Base-by-base conservation (phyloP, 2,888 invertebrate species). In the Iphiclides podalirius region DNA sequence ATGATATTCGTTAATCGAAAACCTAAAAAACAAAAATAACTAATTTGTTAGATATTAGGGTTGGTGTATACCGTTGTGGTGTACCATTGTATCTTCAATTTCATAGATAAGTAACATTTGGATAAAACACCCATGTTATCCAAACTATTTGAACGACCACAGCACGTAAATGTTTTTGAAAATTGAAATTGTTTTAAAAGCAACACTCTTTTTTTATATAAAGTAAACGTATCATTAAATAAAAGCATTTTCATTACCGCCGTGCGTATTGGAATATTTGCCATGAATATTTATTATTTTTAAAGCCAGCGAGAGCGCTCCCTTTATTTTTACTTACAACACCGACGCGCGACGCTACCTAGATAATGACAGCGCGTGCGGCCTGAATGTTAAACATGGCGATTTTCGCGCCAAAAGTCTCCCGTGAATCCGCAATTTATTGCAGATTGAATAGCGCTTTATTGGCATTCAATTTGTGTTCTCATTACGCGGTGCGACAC, bases 351-450 rank as follows among this genome's bases (percentile, higher is more conserved):
- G n/a, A n/a, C 39, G 20, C 3, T 20, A 12, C 37, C 11, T 37
- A 13, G 61, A 53, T 57, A 62, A 64, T 65, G 65, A 59, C 53
- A 52, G 55, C 52, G 59, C 62, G 74, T 75, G 72, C 70, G 59
- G 47, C 49, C 36, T 52, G 79, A 79, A 80, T 79, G 64, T 66
- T 71, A 75, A 79, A 66, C 63, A 66, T 36, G 64, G 63, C 47
- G 57, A 58, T 56, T 66, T 63, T 59, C 47, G 46, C 54, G 49
- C 44, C 47, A 47, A 66, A 57, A 58, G 60, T 70, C 64, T 64
- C 63, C 54, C 51, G 46, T 54, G 58, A 64, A 65, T 61, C 57
- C 53, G 52, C 55, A 47, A 66, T 69, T 70, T 68, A 70, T 72
- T 64, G 64, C 61, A 63, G 59, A 72, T 72, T 70, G 69, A 61